Base-by-base conservation (phyloP, 2,113 vertebrate genomes). In the Phoxinus phoxinus region DNA sequence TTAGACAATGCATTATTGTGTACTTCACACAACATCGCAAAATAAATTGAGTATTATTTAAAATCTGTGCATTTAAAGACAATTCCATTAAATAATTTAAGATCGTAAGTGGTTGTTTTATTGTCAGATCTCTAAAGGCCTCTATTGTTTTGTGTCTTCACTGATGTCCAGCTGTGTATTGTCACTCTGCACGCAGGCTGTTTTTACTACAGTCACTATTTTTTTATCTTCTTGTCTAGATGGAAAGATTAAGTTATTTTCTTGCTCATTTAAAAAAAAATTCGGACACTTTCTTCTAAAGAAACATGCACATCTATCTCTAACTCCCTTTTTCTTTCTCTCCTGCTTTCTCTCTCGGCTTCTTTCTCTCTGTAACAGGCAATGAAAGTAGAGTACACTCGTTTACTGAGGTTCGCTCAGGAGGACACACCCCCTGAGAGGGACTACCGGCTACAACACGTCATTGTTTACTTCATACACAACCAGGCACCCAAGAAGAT, bases 401-500 rank as follows among this genome's bases (percentile, higher is more conserved):
- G 98, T 3, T 91, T 99, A 73, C 91, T 99, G 88, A 95, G 95
- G 79, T 92, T 99, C 84, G 97, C 98, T 76, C 97, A 98, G 91
- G 97, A 99, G 91, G 97, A 98, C 89, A 95, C 96, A 0, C 89
- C 96, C 3, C 96, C 95, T 2, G 97, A 99, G 91, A 96, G 95
- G 1, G 98, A 99, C 92, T 97, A 98, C 90, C 95, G 98, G 30
- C 94, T 99, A 53, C 97, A 97, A 88, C 97, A 99, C 84, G 90
- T 96, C 79, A 93, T 99, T 19, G 96, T 99, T 63, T 99, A 98
- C 93, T 97, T 99, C 90, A 97, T 99, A 89, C 97, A 98, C 85
- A 99, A 99, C 90, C 96, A 98, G 89, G 96, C 97, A 0, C 97
- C 98, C 79, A 99, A 97, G 94, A 98, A 97, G 93, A 98, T 99